Evolutionary conservation across 2,113 vertebrate genomes (phyloP).

Genomic region (Crotalus helleri): DNA sequence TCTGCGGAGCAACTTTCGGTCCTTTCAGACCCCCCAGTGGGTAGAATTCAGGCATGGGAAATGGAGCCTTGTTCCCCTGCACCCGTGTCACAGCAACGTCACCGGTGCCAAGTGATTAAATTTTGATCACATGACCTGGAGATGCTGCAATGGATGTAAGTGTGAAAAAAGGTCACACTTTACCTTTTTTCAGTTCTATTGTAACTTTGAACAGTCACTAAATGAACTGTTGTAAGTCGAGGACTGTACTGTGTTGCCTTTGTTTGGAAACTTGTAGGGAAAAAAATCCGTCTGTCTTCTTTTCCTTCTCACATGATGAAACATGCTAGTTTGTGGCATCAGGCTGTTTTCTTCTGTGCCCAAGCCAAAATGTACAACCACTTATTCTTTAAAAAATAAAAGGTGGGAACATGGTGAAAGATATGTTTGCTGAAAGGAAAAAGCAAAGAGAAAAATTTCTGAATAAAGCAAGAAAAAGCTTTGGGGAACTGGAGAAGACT

Average conservation of each 20-base stretch:
- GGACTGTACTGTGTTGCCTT: not conserved
- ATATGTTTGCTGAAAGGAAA: not conserved
- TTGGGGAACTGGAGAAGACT: not conserved
- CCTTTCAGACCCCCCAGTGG: no score
- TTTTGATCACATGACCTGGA: not conserved
- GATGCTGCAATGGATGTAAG: not conserved
- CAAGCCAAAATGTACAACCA: not conserved
- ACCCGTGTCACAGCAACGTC: no score
- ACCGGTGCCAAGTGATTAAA: no score
- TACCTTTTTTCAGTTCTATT: not conserved
- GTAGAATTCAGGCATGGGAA: no score
- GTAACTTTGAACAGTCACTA: not conserved
- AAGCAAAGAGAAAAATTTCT: not conserved
- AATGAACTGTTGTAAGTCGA: no score
- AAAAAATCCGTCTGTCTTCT: not conserved
- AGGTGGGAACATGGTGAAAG: not conserved
- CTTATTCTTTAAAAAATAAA: not conserved
- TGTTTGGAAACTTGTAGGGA: not conserved
- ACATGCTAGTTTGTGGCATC: not conserved
- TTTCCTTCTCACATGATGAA: not conserved
- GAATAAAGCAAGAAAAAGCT: not conserved
- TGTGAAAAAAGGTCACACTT: no score
- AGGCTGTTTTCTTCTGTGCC: not conserved
- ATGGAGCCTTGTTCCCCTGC: no score
- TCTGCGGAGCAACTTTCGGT: no score